Conservation (phyloP, 37 sponge, comb jelly and placozoan species). For the Theonella swinhoei region DNA sequence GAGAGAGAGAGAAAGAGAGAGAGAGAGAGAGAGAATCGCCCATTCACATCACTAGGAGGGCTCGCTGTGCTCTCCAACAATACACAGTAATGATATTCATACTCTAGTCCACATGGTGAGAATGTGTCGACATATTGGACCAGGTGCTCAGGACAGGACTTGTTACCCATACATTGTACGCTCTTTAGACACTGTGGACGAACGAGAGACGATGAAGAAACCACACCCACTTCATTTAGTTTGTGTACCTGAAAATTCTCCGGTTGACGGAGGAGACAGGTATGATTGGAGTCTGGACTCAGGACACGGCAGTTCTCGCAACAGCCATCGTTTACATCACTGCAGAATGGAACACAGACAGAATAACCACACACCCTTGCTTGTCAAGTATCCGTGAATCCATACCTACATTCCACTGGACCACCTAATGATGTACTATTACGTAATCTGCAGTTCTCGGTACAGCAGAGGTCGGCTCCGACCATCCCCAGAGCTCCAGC, state of each 20-base stretch:
- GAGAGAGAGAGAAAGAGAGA: slow-evolving; percentile 1
- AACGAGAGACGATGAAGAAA: too few species aligned
- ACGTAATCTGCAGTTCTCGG: slow-evolving; percentile 3
- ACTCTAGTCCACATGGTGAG: not conserved
- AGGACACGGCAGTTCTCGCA: slow-evolving; percentile 32
- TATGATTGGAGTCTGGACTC: not conserved
- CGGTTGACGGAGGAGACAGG: too few species aligned
- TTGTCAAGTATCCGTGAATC: not conserved
- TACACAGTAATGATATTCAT: too few species aligned
- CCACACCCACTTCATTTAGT: too few species aligned
- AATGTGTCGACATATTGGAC: not conserved
- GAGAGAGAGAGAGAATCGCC: slow-evolving; percentile 32
- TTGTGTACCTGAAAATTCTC: too few species aligned
- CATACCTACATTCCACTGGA: slow-evolving; percentile 28
- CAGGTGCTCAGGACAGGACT: not conserved
- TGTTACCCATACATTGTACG: not conserved
- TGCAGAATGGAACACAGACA: slow-evolving; percentile 5
- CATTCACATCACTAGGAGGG: too few species aligned
- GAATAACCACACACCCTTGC: not conserved
- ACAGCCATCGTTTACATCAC: slow-evolving; percentile 60
- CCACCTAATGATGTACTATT: not conserved
- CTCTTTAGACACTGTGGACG: not conserved
- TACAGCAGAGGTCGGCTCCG: slow-evolving; percentile 49
- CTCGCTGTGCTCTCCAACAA: too few species aligned
- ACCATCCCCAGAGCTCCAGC: slow-evolving; percentile 34